A percentile compares a stretch with the other conserved stretches of the same genome.
phyloP scores from a whole-genome alignment of 2,113 vertebrate genomes.

The Blennius ocellaris region DNA sequence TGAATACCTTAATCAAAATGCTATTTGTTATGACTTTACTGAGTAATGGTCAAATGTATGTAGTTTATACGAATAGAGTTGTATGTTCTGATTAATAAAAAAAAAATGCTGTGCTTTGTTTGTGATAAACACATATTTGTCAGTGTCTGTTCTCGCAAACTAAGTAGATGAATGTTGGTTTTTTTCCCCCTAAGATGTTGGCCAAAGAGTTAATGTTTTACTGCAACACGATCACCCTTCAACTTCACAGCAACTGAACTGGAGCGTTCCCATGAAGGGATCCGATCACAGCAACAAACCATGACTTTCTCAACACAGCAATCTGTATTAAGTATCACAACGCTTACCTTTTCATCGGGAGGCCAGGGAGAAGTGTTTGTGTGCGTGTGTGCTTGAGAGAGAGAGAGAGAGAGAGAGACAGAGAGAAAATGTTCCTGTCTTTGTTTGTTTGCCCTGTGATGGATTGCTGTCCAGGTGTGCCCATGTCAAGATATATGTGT shows the following conservation, averaged over 20 bases:
- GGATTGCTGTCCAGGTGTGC: too few species aligned
- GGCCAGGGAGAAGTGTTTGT: background rate
- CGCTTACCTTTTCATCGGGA: too few species aligned
- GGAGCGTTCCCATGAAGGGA: constrained; percentile 66
- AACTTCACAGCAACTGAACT: constrained; percentile 44
- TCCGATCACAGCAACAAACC: constrained; percentile 25
- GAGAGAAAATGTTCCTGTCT: background rate
- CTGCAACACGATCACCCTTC: constrained; percentile 54
- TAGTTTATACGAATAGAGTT: background rate
- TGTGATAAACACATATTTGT: background rate
- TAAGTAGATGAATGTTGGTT: background rate
- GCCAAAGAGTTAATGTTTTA: constrained; percentile 27
- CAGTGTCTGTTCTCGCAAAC: background rate
- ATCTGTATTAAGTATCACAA: background rate
- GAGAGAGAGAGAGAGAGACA: background rate
- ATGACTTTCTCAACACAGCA: constrained; percentile 46
- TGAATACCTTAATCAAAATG: background rate
- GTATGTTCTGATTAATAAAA: background rate
- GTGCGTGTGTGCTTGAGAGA: background rate
- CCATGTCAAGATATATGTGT: too few species aligned
- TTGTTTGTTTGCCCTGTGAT: background rate
- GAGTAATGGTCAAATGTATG: background rate
- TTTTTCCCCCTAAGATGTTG: background rate
- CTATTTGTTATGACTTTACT: background rate
- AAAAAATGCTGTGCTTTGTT: background rate